Evolutionary conservation across 2,888 invertebrate species (phyloP).

Genomic region (Pollenia amentaria): DNA sequence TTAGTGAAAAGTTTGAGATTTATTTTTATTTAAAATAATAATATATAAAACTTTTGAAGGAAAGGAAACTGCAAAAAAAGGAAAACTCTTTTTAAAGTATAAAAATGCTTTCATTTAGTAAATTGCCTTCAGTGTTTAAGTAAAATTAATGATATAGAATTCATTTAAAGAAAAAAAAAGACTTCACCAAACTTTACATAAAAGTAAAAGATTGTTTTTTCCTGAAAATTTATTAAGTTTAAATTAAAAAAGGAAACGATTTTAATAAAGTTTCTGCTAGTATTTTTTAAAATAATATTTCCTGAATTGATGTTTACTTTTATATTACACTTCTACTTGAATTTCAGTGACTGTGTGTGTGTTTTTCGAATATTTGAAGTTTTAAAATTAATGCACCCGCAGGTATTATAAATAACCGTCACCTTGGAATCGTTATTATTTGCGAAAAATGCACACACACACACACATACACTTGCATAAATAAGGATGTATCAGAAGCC

Average conservation of each 20-base stretch:
- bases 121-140: not conserved
- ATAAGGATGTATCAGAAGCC: too few relatives aligned
- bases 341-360: slow-evolving; percentile 24
- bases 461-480: too few relatives aligned
- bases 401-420: slow-evolving; percentile 74
- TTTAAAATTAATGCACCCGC: slow-evolving; percentile 70
- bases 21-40: slow-evolving; percentile 25
- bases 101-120: not conserved
- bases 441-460: slow-evolving; percentile 51
- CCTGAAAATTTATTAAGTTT: slow-evolving; percentile 28
- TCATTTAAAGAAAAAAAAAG: slow-evolving; percentile 4
- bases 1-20: slow-evolving; percentile 59
- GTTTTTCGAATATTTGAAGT: slow-evolving; percentile 43
- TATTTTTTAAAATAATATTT: slow-evolving; percentile 22
- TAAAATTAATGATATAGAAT: slow-evolving; percentile 41
- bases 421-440: slow-evolving; percentile 72
- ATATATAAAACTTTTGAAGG: not conserved
- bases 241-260: not conserved
- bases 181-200: not conserved
- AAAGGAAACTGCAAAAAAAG: not conserved
- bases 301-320: not conserved
- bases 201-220: slow-evolving; percentile 8
- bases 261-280: not conserved
- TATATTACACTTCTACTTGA: not conserved
- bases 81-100: not conserved